Base-by-base conservation (phyloP, 2,888 invertebrate genomes). In the Lathronympha strigana region DNA sequence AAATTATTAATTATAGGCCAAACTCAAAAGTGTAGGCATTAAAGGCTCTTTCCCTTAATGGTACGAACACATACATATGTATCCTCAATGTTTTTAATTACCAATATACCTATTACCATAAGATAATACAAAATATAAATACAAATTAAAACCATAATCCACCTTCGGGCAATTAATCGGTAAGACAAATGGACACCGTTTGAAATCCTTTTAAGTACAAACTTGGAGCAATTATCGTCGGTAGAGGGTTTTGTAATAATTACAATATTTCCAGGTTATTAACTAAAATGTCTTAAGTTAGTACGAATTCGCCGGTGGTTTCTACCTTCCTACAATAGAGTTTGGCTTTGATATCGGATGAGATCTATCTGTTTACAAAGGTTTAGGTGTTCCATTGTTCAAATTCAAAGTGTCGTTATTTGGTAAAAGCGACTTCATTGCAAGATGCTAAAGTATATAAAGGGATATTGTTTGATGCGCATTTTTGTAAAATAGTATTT, bases 131-230 rank as follows among this genome's bases (percentile, higher is more conserved):
- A 38, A 38, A 38, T 15, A 21, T 11, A 15, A 61, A 51, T 25
- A 5, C 28, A 19, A 57, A 45, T 17, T 31, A 57, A 49, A 23
- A 31, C 17, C 31, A 11, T 38, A 50, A 63, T 50, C 49, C 15
- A n/a, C 55, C 55, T 62, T 8, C 8, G 28, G 25, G 13, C 11
- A 43, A 50, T 57, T 47, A 57, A 36, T 28, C 6, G 15, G 13
- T 33, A 54, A 47, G 33, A 45, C 19, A 54, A 62, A 61, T 61
- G 63, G 38, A 50, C 31, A 31, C 57, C 17, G 50, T 23, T 57
- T 40, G 23, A 33, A 57, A 57, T 58, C 57, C 40, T 50, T 63
- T 63, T 63, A 57, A 63, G 49, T 9, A 62, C 53, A 62, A 50
- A 57, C 9, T 43, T 50, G 31, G 38, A 28, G 60, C 60, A 40